Base-by-base conservation (phyloP, 2,113 vertebrate genomes). In the Chauna torquata region DNA sequence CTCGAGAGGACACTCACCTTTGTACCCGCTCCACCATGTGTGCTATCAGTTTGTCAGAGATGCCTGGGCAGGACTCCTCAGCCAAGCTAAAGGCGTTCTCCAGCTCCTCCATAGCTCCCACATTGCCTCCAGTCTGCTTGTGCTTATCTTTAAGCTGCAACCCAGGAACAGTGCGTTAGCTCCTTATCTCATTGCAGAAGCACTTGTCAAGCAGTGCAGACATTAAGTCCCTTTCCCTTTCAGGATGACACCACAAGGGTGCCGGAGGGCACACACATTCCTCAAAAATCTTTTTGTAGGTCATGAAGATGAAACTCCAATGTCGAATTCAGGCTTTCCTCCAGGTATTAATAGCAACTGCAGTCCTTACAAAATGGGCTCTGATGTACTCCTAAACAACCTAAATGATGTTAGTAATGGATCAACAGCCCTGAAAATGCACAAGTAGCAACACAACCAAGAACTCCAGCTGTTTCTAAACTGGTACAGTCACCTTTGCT, bases 81-180 rank as follows among this genome's bases (percentile, higher is more conserved):
- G 98, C 98, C 96, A 99, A 98, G 97, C 98, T 99, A 58, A 99
- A 99, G 86, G 99, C 99, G 0, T 99, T 99, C 97, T 99, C 99
- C 97, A 99, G 98, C 97, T 99, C 99, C 96, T 99, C 99, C 69
- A 99, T 98, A 13, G 99, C 99, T 38, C 98, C 98, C 64, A 98
- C 98, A 0, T 98, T 98, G 6, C 98, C 98, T 5, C 99, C 99
- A 0, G 97, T 98, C 75, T 98, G 99, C 96, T 97, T 98, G 93
- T 99, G 98, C 97, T 99, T 99, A 90, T 99, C 99, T 89, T 99
- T 99, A 75, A 99, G 97, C 99, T 99, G 95, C 12, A 61, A 92
- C 3, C 11, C 87, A 96, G 62, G 59, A 92, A 88, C 7, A 38
- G 30, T 1, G 6, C 2, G 1, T 94, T 86, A 92, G 88, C 11